Conservation (phyloP, 2,888 invertebrate species). For the Aleiodes leptofemur region DNA sequence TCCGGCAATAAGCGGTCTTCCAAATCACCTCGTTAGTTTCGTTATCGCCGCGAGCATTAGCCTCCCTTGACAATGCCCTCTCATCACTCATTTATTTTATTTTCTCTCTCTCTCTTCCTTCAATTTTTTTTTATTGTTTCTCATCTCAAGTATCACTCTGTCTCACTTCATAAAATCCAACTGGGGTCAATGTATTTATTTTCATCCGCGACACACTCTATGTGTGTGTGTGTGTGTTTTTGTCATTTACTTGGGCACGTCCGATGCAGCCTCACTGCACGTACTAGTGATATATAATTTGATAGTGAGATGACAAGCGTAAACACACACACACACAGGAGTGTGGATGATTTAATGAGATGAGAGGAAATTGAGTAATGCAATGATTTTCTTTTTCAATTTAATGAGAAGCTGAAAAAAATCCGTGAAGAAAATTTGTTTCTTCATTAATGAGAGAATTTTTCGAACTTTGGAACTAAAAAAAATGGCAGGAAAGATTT, state of each 20-base stretch:
- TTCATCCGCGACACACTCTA: constrained; percentile 6
- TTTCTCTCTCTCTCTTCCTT: background rate
- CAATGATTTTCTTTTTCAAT: too few species aligned
- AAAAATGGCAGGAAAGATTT: too few species aligned
- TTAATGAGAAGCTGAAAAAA: too few species aligned
- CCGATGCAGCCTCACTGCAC: constrained; percentile 20
- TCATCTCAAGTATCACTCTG: background rate
- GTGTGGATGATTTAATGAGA: background rate
- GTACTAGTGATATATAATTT: constrained; percentile 15
- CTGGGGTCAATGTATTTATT: constrained; percentile 45
- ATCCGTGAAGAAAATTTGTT: too few species aligned
- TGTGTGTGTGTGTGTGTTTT: too few species aligned
- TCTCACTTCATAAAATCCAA: constrained; percentile 4
- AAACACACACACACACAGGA: constrained; percentile 3
- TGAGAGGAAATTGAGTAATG: background rate
- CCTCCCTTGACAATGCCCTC: constrained; percentile 50
- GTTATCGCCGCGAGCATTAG: constrained; percentile 55
- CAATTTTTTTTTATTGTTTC: constrained; percentile 22
- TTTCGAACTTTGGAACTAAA: too few species aligned
- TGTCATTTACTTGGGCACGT: constrained; percentile 29
- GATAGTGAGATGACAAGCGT: constrained; percentile 35
- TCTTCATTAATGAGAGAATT: too few species aligned
- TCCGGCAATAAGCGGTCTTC: constrained; percentile 48
- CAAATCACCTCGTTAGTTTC: constrained; percentile 60
- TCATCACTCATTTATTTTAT: constrained; percentile 23